Base-by-base conservation (phyloP, 1,140 invertebrate species). In the Drosophila parabipectinata region DNA sequence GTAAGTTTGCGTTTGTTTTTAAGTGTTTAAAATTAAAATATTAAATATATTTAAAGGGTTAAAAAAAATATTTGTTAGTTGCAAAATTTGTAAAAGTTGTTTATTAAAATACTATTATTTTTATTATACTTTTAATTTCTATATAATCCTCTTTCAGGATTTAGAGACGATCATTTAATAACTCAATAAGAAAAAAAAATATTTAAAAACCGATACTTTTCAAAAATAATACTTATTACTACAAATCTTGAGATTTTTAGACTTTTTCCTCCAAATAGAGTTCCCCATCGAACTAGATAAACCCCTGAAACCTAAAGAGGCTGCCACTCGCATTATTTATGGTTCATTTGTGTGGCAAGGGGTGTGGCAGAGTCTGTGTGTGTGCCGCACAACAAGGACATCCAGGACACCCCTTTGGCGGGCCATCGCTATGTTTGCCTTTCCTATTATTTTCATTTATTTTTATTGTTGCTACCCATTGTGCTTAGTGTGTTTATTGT, bases 401-500 rank as follows among this genome's bases (percentile, higher is more conserved):
- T 18, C 55, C 62, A 63, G 61, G 45, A 71, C 30, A 68, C 53
- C 30, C 56, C 37, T 44, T 34, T 34, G n/a, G 8, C 32, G 62
- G 54, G 55, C 53, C 53, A 63, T 60, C 62, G 64, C 78, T 54
- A 32, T 76, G 83, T 87, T 87, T 88, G 67, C 67, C 41, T 72
- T 87, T 88, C 45, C 63, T 77, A 75, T 85, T 78, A 81, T 88
- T 73, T 69, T 75, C 73, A 72, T 80, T 80, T 90, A 75, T 82
- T 83, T 73, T 87, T 78, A 72, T 84, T 88, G 72, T 57, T 37
- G 12, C 32, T 32, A 15, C 18, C 44, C 15, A 72, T 84, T 88
- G 72, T 54, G 53, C 54, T 58, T 50, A 71, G 53, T 77, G 48
- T 51, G n/a, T 24, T 56, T 24, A 47, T 47, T 59, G 57, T 52